Conservation (phyloP, 2,113 vertebrate genomes). For the Thomomys bottae region DNA sequence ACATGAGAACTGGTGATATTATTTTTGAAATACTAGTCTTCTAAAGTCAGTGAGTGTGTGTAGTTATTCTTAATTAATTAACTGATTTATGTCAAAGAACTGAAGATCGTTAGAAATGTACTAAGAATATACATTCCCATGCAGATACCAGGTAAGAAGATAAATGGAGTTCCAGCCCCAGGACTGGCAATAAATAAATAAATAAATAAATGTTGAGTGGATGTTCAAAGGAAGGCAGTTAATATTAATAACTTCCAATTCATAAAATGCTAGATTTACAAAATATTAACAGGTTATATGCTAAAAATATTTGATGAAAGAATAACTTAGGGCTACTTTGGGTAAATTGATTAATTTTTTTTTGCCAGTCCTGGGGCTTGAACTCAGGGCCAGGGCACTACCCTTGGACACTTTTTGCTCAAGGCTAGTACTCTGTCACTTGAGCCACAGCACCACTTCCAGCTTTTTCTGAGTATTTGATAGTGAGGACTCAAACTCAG, state of each 20-base stretch:
- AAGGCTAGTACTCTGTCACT: too few species aligned
- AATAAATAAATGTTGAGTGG: constrained; percentile 27
- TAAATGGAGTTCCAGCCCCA: not conserved
- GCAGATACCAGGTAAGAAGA: not conserved
- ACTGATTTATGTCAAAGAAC: not conserved
- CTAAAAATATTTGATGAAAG: constrained; percentile 31
- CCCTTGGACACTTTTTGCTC: too few species aligned
- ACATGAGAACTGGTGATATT: not conserved
- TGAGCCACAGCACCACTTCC: too few species aligned
- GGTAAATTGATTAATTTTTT: constrained; percentile 9
- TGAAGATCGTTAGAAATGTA: not conserved
- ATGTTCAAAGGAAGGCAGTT: constrained; percentile 41
- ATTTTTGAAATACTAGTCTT: not conserved
- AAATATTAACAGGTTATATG: constrained; percentile 2
- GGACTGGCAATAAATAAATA: too few species aligned
- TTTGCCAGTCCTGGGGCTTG: too few species aligned
- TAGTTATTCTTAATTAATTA: not conserved
- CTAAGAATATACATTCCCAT: not conserved
- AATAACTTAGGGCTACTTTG: not conserved
- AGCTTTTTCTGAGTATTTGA: too few species aligned
- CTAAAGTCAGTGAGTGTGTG: not conserved
- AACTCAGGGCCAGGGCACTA: too few species aligned
- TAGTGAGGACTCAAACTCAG: too few species aligned
- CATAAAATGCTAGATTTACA: constrained; percentile 33
- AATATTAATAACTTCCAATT: constrained; percentile 41